Percentiles rank a stretch among this genome's conserved stretches.
Conservation (phyloP, 2,797 vertebrate genomes). For the Avahi laniger region DNA sequence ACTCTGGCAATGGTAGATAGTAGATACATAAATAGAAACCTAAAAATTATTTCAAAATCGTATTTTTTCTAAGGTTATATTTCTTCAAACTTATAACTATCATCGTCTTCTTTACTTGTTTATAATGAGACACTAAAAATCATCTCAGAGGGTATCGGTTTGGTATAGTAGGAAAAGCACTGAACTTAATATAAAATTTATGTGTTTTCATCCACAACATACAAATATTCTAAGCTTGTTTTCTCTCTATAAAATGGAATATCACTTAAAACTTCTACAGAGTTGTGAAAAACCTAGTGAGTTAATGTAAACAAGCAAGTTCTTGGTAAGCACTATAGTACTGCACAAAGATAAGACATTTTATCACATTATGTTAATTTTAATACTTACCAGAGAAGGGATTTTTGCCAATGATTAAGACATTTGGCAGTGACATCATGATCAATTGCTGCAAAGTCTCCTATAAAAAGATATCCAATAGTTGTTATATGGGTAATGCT, state of each 20-base stretch:
- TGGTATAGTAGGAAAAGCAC: background rate
- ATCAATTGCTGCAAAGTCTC: conserved; percentile 97
- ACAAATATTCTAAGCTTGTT: background rate
- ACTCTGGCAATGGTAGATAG: background rate
- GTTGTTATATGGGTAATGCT: background rate
- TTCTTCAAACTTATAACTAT: background rate
- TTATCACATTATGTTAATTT: background rate
- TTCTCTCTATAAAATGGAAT: background rate
- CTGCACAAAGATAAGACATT: background rate
- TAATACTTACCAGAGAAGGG: conserved; percentile 94
- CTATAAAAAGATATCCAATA: conserved; percentile 83
- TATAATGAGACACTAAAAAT: conserved; percentile 18
- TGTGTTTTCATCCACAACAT: background rate
- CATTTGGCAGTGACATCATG: conserved; percentile 97
- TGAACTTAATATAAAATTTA: background rate
- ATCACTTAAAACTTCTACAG: background rate
- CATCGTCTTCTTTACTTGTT: conserved; percentile 1
- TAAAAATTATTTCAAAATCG: conserved; percentile 34
- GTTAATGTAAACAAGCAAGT: conserved; percentile 21
- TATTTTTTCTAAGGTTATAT: conserved; percentile 12
- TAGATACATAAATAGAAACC: background rate
- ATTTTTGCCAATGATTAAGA: conserved; percentile 94
- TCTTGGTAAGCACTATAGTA: background rate
- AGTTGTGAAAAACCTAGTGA: background rate
- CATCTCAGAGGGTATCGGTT: conserved; percentile 10